Conservation (phyloP, 2,888 invertebrate species). For the Drosophila longiperda region DNA sequence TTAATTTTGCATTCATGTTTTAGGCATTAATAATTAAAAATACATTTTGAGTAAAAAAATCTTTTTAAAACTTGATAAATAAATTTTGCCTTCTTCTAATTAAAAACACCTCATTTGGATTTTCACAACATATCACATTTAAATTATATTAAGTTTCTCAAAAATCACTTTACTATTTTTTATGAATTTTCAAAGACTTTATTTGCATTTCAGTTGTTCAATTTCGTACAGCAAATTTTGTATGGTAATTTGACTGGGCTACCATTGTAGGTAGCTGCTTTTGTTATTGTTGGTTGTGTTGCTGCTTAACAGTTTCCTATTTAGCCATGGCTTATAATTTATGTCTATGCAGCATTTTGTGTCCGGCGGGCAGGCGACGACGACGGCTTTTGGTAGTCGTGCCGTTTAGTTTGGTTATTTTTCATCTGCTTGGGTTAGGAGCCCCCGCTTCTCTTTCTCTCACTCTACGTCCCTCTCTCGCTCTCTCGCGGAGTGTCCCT, state of each 20-base stretch:
- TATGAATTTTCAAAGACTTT: neutral
- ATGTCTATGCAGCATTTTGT: conserved; percentile 62
- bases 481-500: conserved; percentile 1
- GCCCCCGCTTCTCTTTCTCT: neutral
- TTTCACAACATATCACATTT: neutral
- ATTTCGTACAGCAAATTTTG: neutral
- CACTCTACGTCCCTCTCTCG: neutral
- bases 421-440: conserved; percentile 23
- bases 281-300: conserved; percentile 8
- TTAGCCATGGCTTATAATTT: conserved; percentile 77
- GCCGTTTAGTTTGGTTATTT: conserved; percentile 62
- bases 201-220: neutral
- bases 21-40: neutral
- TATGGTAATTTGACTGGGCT: conserved; percentile 19
- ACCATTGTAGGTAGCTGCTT: conserved; percentile 56
- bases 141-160: neutral
- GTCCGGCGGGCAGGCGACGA: conserved; percentile 45
- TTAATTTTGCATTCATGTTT: neutral
- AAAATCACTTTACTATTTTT: neutral
- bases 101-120: neutral
- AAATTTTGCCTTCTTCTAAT: neutral
- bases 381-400: conserved; percentile 69
- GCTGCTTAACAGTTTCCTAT: conserved; percentile 68
- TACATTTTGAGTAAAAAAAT: neutral
- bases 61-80: neutral